Evolutionary conservation across 1,140 invertebrate species (phyloP).

Genomic region (Diabrotica undecimpunctata): DNA sequence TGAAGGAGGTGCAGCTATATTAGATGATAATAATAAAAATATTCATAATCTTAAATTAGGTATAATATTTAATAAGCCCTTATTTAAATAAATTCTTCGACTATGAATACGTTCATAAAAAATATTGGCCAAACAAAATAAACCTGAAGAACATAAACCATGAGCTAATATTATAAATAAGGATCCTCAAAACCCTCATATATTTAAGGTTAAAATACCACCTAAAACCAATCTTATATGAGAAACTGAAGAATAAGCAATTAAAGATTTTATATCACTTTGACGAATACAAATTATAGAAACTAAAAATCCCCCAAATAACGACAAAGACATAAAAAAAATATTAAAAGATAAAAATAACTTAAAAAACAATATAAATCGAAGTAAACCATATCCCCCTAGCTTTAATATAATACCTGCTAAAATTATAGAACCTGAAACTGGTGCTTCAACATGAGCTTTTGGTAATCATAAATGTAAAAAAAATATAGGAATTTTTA

Average conservation of each 20-base stretch:
- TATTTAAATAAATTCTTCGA: slow-evolving; percentile 51
- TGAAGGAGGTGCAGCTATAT: slow-evolving; percentile 49
- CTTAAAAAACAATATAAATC: slow-evolving; percentile 50
- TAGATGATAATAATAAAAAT: slow-evolving; percentile 57
- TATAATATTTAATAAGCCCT: slow-evolving; percentile 50
- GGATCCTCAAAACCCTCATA: slow-evolving; percentile 50
- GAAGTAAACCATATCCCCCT: slow-evolving; percentile 61
- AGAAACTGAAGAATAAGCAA: slow-evolving; percentile 62
- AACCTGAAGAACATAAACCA: slow-evolving; percentile 60
- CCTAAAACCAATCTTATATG: slow-evolving; percentile 56
- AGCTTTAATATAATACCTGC: slow-evolving; percentile 66
- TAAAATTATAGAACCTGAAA: slow-evolving; percentile 67
- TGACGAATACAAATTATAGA: slow-evolving; percentile 60
- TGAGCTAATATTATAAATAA: slow-evolving; percentile 62
- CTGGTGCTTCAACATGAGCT: slow-evolving; percentile 70
- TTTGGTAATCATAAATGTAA: slow-evolving; percentile 69
- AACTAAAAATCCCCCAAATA: slow-evolving; percentile 54
- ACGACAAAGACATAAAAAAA: slow-evolving; percentile 52
- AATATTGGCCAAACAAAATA: slow-evolving; percentile 67
- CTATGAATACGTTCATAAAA: slow-evolving; percentile 55
- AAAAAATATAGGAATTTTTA: slow-evolving; percentile 67
- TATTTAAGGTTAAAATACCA: slow-evolving; percentile 49
- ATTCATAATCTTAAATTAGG: slow-evolving; percentile 55
- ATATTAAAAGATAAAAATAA: slow-evolving; percentile 49
- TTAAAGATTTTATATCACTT: slow-evolving; percentile 58